A percentile compares a stretch with the other conserved stretches of the same genome.
These are phyloP conservation scores for Eugnorisma glareosa DNA, from an alignment of 2,888 invertebrate species.

Conservation along the genomic window DNA sequence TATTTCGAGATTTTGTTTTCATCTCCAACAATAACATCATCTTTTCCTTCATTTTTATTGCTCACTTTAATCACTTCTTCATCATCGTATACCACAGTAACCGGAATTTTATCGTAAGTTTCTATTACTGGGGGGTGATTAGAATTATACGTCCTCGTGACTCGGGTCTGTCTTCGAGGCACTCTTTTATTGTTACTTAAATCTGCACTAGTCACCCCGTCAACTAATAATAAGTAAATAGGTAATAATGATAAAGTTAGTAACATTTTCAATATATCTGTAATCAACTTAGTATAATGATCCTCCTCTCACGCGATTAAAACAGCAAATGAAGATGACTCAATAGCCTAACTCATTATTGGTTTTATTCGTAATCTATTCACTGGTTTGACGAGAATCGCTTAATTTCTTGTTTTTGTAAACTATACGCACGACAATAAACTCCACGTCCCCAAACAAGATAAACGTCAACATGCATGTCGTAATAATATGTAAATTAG, in stretches of 20 bases:
- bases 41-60: constrained; percentile 19
- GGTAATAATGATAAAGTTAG: constrained; percentile 40
- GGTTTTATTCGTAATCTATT: constrained; percentile 77
- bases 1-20: not conserved
- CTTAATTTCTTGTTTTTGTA: constrained; percentile 44
- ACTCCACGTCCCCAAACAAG: constrained; percentile 34
- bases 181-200: constrained; percentile 51
- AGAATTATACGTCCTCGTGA: constrained; percentile 53
- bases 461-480: constrained; percentile 28
- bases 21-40: not conserved
- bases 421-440: constrained; percentile 36
- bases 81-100: constrained; percentile 60
- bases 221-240: constrained; percentile 53
- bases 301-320: constrained; percentile 77
- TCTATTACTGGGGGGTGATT: constrained; percentile 76
- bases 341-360: constrained; percentile 72
- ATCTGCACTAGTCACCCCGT: constrained; percentile 65
- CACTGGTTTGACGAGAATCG: constrained; percentile 82
- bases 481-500: constrained; percentile 1
- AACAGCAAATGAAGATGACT: constrained; percentile 81
- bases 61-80: constrained; percentile 32
- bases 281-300: constrained; percentile 67
- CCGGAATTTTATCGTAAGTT: constrained; percentile 67
- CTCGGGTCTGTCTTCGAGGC: constrained; percentile 37
- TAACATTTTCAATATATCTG: constrained; percentile 59